Conservation (phyloP, 2,113 vertebrate genomes). For the Phyllostomus hastatus region DNA sequence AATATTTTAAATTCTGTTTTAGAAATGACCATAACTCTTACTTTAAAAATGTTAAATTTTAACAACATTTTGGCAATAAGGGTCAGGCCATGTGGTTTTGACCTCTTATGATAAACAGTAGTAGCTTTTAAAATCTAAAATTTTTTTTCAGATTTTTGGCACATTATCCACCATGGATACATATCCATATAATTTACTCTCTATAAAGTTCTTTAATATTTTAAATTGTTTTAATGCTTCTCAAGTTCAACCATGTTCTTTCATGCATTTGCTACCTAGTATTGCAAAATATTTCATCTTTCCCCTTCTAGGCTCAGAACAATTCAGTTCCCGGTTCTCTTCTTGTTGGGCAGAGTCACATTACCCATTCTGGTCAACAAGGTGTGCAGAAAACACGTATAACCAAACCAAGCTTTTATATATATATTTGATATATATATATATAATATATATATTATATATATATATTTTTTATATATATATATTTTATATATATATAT, state of each 20-base stretch:
- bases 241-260: not conserved
- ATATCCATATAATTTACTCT: not conserved
- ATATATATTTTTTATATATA: no score
- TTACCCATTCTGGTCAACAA: not conserved
- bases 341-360: not conserved
- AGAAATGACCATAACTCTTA: not conserved
- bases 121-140: not conserved
- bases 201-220: not conserved
- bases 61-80: not conserved
- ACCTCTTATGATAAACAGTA: not conserved
- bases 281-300: not conserved
- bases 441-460: no score
- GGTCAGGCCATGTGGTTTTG: fast-evolving
- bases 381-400: not conserved
- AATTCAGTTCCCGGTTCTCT: not conserved
- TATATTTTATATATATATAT: no score
- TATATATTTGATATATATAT: no score
- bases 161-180: fast-evolving
- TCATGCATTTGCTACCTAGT: fast-evolving
- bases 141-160: not conserved
- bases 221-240: not conserved
- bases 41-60: not conserved
- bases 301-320: not conserved
- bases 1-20: not conserved
- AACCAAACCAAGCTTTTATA: not conserved